Conservation (phyloP, 2,797 vertebrate genomes). For the Arctocebus calabarensis region DNA sequence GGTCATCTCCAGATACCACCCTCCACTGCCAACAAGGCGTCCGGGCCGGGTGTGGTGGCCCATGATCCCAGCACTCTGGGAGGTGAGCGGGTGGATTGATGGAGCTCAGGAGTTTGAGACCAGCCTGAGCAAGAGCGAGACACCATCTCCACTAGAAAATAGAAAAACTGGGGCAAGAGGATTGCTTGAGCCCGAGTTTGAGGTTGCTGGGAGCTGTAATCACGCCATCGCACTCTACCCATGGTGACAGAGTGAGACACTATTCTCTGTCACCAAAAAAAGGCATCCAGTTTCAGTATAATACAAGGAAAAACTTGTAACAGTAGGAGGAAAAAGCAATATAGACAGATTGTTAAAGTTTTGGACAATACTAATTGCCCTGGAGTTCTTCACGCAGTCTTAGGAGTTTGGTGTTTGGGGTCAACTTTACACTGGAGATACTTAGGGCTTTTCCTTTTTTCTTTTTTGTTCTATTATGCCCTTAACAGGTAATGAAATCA, state of each 20-base stretch:
- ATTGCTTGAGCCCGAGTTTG: too few species aligned
- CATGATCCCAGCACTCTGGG: too few species aligned
- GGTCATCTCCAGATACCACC: not conserved
- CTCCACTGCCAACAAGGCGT: not conserved
- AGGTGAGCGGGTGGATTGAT: too few species aligned
- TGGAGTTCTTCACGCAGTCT: not conserved
- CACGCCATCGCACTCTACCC: too few species aligned
- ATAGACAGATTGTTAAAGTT: not conserved
- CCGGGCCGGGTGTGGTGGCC: too few species aligned
- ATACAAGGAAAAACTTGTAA: constrained; percentile 2
- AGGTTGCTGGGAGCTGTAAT: too few species aligned
- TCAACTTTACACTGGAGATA: not conserved
- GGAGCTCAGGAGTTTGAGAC: too few species aligned
- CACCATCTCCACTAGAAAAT: too few species aligned
- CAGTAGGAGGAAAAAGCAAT: not conserved
- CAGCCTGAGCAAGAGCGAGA: too few species aligned
- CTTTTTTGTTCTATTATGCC: not conserved
- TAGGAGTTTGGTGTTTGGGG: not conserved
- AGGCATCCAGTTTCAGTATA: not conserved
- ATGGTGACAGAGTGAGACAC: too few species aligned
- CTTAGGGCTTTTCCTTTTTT: not conserved
- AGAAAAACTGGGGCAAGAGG: too few species aligned
- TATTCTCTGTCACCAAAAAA: too few species aligned
- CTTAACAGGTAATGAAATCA: not conserved
- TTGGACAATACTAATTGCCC: not conserved